phyloP scores from a whole-genome alignment of 2,888 invertebrate genomes.

The Microdon myrmicae region DNA sequence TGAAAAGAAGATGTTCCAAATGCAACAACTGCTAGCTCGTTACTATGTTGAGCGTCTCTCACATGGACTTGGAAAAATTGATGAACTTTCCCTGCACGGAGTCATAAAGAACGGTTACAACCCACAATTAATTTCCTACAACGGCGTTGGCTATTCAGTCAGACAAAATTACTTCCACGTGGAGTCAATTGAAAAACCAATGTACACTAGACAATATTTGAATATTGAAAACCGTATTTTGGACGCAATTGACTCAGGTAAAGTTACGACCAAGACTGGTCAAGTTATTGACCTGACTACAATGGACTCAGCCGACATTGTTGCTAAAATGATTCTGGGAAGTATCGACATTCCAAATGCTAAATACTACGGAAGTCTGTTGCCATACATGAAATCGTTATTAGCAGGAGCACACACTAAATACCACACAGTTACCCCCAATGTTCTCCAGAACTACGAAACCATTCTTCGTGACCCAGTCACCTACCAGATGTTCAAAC shows the following conservation, averaged over 20 bases:
- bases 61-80: constrained; percentile 73
- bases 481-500: constrained; percentile 76
- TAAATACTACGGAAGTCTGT: constrained; percentile 59
- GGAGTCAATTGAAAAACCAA: constrained; percentile 65
- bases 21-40: constrained; percentile 77
- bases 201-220: constrained; percentile 56
- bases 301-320: constrained; percentile 69
- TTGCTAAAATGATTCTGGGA: constrained; percentile 70
- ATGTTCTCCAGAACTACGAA: constrained; percentile 73
- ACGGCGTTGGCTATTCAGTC: constrained; percentile 74
- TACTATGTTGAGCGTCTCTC: constrained; percentile 82
- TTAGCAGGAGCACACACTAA: constrained; percentile 56
- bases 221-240: constrained; percentile 67
- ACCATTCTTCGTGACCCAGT: constrained; percentile 79
- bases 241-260: constrained; percentile 68
- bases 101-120: constrained; percentile 72
- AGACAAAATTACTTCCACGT: constrained; percentile 72
- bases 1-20: constrained; percentile 73
- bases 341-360: constrained; percentile 65
- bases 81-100: constrained; percentile 68
- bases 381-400: constrained; percentile 57
- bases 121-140: constrained; percentile 73
- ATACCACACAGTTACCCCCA: constrained; percentile 67
- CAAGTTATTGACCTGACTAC: constrained; percentile 58
- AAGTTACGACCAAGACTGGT: constrained; percentile 58